phyloP scores from a whole-genome alignment of 2,113 vertebrate species.

The Formicarius rufipectus region DNA sequence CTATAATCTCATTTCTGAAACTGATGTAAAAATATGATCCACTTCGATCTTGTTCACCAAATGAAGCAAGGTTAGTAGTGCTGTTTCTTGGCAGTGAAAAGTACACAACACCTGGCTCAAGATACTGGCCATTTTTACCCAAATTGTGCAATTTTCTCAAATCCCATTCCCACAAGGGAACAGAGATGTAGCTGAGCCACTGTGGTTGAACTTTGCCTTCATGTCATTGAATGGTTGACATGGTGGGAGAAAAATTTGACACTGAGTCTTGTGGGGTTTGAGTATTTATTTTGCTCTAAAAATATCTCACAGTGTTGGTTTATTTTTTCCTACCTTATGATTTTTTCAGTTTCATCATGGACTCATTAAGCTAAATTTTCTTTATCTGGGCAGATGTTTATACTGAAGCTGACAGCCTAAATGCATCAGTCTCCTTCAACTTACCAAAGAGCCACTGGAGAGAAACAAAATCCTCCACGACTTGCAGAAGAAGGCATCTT shows the following conservation, averaged over 20 bases:
- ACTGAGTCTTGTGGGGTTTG: neutral
- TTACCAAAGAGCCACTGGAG: rapidly evolving
- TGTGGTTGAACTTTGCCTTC: neutral
- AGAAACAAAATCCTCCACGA: neutral
- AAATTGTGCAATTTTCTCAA: neutral
- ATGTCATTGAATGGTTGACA: neutral
- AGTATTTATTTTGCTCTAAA: neutral
- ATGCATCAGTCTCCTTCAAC: neutral
- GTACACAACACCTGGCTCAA: neutral
- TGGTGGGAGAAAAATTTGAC: neutral
- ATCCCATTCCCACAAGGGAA: neutral
- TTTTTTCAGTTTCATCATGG: neutral
- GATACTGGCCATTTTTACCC: neutral
- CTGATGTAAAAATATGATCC: neutral
- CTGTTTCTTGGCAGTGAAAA: neutral
- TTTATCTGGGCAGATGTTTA: neutral
- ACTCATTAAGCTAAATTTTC: neutral
- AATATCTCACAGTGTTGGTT: neutral
- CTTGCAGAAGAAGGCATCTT: neutral
- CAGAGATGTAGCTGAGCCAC: neutral
- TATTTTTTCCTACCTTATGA: neutral
- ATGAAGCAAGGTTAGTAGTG: neutral
- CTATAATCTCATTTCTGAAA: neutral
- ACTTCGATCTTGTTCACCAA: neutral
- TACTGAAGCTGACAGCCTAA: neutral